Evolutionary conservation across 2,888 invertebrate genomes (phyloP), one percentile per base, ranked within the genome.

Genomic region (Stenotaenia linearis): DNA sequence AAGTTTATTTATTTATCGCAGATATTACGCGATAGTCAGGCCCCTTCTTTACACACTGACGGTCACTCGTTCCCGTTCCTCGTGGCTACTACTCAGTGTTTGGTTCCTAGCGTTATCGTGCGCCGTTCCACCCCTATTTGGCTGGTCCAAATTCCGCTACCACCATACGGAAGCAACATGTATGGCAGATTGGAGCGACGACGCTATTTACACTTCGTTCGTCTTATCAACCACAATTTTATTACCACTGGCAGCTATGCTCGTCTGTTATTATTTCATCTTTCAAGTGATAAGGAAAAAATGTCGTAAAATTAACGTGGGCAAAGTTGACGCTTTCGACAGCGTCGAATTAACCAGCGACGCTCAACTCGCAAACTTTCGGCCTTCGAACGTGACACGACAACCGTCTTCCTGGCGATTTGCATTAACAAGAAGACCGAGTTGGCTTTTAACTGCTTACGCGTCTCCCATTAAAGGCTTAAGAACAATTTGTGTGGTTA

Each of bases 241-340:
- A 25, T 25, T 77, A 18, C 80, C 80, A 21, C 77, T 80, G 12
- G 18, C 18, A 12, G 45, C 75, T 15, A 79, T 80, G 79, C 6
- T 77, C 12, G 25, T 18, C 81, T 81, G 81, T 56, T 82, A 81
- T 32, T 81, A 81, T 69, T 80, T 79, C 45, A 82, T 82, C 18
- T 77, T 81, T 3, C 82, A 83, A 82, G 83, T 83, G 12, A 82
- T 82, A 6, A 81, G 83, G 15, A 82, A 81, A 69, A 83, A 83
- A 77, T 82, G 82, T 79, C 81, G 82, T n/a, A 81, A 81, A 28
- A 82, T 83, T 56, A 81, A 82, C 75, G 82, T 83, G 12, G 83
- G 82, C 37, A 82, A 77, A 21, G 78, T 82, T 32, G 40, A 80
- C 18, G 80, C 80, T 10, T 50, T 78, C 25, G 28, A 32, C 37